Base-by-base conservation (phyloP, 2,888 invertebrate species). In the Taenaris catops region DNA sequence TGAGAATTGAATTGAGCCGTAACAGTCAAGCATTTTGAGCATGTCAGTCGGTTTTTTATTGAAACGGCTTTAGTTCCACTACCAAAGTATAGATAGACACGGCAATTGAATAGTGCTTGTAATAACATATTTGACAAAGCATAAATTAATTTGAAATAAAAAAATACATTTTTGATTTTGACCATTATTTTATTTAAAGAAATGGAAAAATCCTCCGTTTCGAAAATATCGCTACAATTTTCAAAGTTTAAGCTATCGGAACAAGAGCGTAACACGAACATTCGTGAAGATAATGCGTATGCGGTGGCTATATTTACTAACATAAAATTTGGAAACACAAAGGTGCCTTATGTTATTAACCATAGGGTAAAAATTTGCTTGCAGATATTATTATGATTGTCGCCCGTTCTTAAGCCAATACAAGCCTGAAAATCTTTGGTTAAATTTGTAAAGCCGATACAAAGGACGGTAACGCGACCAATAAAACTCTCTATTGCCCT, bases 131-230 rank as follows among this genome's bases (percentile, higher is more conserved):
- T n/a, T n/a, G n/a, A n/a, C n/a, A n/a, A n/a, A n/a, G n/a, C n/a
- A n/a, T n/a, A n/a, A n/a, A n/a, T n/a, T n/a, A n/a, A n/a, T n/a
- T n/a, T n/a, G n/a, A n/a, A n/a, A n/a, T n/a, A n/a, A n/a, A n/a
- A n/a, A n/a, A n/a, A n/a, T n/a, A n/a, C n/a, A n/a, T n/a, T n/a
- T n/a, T n/a, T n/a, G n/a, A n/a, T n/a, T n/a, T n/a, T n/a, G n/a
- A n/a, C n/a, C n/a, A n/a, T n/a, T n/a, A n/a, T n/a, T n/a, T n/a
- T n/a, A n/a, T 7, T 16, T 17, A 28, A 49, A 44, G 44, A 49
- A 36, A 44, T 24, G 31, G 29, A 48, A 48, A 70, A 59, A 74
- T 65, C 63, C 49, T 59, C 73, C 73, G 71, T 72, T 67, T 69
- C 45, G 45, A 42, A 44, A 54, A 56, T 49, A 55, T 44, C 46